Conservation (phyloP, 2,888 invertebrate genomes). For the Tortrix viridana region DNA sequence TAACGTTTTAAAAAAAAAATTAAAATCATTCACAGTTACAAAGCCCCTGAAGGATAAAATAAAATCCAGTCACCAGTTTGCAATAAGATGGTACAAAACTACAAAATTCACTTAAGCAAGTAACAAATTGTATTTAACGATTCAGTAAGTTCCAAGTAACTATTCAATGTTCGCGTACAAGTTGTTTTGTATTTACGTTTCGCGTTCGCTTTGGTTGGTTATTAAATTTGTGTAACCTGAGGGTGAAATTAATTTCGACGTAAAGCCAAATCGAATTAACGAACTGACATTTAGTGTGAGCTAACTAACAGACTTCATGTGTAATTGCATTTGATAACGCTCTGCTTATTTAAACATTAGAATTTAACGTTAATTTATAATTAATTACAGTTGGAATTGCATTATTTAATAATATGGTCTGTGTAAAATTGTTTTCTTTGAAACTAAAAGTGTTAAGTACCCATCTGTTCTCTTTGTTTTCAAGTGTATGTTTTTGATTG, state of each 20-base stretch:
- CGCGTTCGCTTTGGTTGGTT: slow-evolving; percentile 16
- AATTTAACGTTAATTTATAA: neutral
- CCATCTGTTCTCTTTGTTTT: no score
- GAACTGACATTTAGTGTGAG: slow-evolving; percentile 20
- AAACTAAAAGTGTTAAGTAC: no score
- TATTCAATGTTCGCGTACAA: neutral
- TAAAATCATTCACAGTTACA: no score
- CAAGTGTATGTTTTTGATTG: no score
- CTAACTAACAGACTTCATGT: slow-evolving; percentile 10
- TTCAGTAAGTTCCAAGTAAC: neutral
- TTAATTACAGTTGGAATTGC: neutral
- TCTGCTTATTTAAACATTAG: slow-evolving; percentile 7
- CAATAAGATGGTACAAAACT: neutral
- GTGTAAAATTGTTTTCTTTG: no score
- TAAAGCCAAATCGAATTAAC: slow-evolving; percentile 22
- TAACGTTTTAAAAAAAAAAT: no score
- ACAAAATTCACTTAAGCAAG: neutral
- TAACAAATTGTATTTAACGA: neutral
- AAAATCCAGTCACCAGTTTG: no score
- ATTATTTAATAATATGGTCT: no score
- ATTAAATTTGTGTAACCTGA: slow-evolving; percentile 23
- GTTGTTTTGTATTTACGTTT: slow-evolving; percentile 21
- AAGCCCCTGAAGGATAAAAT: no score
- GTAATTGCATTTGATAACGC: slow-evolving; percentile 11
- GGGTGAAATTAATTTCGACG: slow-evolving; percentile 28